Evolutionary conservation across 2,888 invertebrate species (phyloP), one percentile per base, ranked within the genome.

Genomic region (Polymixis flavicincta): DNA sequence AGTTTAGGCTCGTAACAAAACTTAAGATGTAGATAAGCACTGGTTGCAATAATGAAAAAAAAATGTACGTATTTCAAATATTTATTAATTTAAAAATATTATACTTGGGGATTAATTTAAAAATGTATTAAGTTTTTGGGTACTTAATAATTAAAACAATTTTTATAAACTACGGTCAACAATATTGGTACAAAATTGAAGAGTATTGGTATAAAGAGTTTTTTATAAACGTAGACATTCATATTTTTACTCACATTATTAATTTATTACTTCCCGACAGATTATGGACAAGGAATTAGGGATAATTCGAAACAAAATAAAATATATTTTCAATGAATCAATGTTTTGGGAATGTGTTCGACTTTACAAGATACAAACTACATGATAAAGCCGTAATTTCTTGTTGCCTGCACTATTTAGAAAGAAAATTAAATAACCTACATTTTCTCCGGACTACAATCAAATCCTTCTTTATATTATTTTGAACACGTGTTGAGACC

Each of bases 401-500:
- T 25, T 64, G 7, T 22, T 61, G 19, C 8, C 8, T 11, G 22
- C 4, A n/a, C 17, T 60, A 54, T n/a, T 25, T 22, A 28, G 5
- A 7, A 11, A 59, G n/a, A n/a, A 28, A 68, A 28, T 17, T 17
- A 28, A 32, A 32, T 64, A 0, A 14, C 37, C 37, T 37, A 37
- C 7, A 28, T 22, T 19, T 48, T 22, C 32, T 50, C 32, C 22
- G 8, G 14, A 14, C 37, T n/a, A 37, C 32, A 37, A 37, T 37
- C 8, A 61, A 42, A 42, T 52, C 9, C 22, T 37, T 68, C 11
- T 7, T 67, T 55, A 14, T 22, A 48, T 48, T 72, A 55, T 37
- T 70, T 42, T 71, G 22, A 57, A 17, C 57, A 50, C 57, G 25
- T 73, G 57, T 22, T n/a, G 17, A 17, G 9, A 59, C 13, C 37